Evolutionary conservation across 2,797 vertebrate species (phyloP).

Genomic region (Scolopax rusticola): DNA sequence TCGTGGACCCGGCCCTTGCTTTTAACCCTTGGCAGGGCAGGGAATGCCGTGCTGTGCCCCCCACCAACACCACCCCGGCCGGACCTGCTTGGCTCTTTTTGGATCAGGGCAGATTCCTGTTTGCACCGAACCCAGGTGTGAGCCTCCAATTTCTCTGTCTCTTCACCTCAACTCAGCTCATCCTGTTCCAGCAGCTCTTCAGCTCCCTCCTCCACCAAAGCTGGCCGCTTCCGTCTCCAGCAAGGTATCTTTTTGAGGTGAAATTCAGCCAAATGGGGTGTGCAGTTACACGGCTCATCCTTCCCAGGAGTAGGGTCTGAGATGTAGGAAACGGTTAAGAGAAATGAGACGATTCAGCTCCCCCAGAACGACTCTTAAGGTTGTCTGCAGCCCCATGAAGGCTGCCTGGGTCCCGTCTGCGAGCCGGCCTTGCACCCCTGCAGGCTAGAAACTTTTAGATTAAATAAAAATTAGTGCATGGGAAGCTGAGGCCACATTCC

Average conservation of each 20-base stretch:
- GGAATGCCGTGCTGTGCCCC: not conserved
- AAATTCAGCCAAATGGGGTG: not conserved
- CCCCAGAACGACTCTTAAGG: not conserved
- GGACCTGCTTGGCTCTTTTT: not conserved
- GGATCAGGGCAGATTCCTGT: not conserved
- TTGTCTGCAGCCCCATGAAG: not conserved
- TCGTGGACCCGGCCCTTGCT: conserved; percentile 4
- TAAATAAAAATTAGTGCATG: not conserved
- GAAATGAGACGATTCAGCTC: not conserved
- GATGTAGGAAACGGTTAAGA: not conserved
- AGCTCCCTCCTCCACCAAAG: not conserved
- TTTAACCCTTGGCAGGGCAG: conserved; percentile 66
- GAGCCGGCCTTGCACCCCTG: not conserved
- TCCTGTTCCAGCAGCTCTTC: not conserved
- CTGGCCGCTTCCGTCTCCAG: not conserved
- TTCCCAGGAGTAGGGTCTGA: not conserved
- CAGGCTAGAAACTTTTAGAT: not conserved
- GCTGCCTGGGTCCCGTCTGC: not conserved
- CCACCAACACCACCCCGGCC: not conserved
- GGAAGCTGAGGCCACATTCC: not conserved
- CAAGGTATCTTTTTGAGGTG: not conserved
- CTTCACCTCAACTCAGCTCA: not conserved
- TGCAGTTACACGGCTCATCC: not conserved
- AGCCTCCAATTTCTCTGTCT: not conserved
- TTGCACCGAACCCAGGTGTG: not conserved